A percentile compares a stretch with the other conserved stretches of the same genome.
Evolutionary conservation across 1,140 invertebrate species (phyloP).

Genomic region (Orius insidiosus): DNA sequence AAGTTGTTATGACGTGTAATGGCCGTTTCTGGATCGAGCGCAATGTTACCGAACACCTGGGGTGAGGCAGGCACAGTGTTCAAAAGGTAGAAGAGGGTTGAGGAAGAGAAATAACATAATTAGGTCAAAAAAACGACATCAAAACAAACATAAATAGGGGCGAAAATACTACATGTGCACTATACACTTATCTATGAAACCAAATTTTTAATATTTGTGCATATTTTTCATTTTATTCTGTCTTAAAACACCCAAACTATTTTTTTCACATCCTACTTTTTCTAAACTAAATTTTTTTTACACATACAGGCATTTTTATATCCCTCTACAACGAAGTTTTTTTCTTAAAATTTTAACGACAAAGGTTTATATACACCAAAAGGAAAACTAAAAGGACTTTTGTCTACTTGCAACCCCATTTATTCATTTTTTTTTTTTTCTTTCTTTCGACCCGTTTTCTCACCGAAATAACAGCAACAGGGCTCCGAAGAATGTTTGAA

Average conservation of each 20-base stretch:
- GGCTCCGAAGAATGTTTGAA: conserved; percentile 84
- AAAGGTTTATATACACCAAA: neutral
- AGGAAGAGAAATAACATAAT: conserved; percentile 3
- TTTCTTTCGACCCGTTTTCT: conserved; percentile 29
- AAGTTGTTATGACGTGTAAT: conserved; percentile 99
- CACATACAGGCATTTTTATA: too few species aligned
- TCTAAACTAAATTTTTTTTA: too few species aligned
- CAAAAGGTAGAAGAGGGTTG: conserved; percentile 7
- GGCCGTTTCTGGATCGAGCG: conserved; percentile 69
- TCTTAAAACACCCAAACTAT: too few species aligned
- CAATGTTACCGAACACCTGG: conserved; percentile 97
- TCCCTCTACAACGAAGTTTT: neutral
- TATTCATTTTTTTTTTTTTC: too few species aligned
- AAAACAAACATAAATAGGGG: conserved; percentile 2
- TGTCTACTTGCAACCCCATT: too few species aligned
- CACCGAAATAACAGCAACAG: conserved; percentile 91
- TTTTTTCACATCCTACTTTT: too few species aligned
- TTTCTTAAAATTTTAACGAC: neutral
- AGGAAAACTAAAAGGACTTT: neutral
- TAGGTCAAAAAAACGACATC: conserved; percentile 12
- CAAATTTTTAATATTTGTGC: too few species aligned
- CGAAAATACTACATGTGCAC: neutral
- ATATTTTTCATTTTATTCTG: too few species aligned
- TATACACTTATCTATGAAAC: conserved; percentile 1
- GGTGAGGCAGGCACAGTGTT: conserved; percentile 9